Evolutionary conservation across 2,113 vertebrate genomes (phyloP).

Genomic region (Gymnorhina tibicen): DNA sequence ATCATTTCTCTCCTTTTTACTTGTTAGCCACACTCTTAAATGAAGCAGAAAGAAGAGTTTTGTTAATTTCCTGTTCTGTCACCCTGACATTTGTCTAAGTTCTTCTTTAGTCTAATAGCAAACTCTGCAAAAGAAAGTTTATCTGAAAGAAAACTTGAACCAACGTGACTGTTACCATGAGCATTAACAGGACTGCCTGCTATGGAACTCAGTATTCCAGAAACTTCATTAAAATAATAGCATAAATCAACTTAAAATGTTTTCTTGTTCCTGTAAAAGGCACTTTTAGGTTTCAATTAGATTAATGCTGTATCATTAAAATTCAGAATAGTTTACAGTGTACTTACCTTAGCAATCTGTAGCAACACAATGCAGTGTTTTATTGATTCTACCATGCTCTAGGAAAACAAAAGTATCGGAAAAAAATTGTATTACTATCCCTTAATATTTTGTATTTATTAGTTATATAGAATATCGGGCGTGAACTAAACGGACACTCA

Average conservation of each 20-base stretch:
- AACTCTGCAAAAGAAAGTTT: neutral
- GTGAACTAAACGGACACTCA: neutral
- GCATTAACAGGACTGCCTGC: neutral
- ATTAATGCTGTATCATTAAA: neutral
- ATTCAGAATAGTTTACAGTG: neutral
- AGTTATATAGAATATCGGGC: neutral
- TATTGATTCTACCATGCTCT: constrained; percentile 99
- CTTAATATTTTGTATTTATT: neutral
- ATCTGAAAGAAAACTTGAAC: neutral
- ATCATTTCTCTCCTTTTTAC: neutral
- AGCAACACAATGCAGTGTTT: constrained; percentile 99
- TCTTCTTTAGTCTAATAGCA: neutral
- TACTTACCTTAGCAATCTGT: constrained; percentile 98
- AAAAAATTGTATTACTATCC: neutral
- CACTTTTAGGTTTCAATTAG: neutral
- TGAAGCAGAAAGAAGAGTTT: neutral
- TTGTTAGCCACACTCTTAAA: neutral
- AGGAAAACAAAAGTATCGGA: constrained; percentile 50
- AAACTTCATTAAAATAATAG: neutral
- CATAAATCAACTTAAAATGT: neutral
- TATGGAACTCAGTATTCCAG: neutral
- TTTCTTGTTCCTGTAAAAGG: neutral
- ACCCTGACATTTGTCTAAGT: neutral
- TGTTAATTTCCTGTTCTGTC: neutral
- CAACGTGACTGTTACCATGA: accelerated